phyloP scores from a whole-genome alignment of 2,113 vertebrate species.

The Cinclus mexicanus region DNA sequence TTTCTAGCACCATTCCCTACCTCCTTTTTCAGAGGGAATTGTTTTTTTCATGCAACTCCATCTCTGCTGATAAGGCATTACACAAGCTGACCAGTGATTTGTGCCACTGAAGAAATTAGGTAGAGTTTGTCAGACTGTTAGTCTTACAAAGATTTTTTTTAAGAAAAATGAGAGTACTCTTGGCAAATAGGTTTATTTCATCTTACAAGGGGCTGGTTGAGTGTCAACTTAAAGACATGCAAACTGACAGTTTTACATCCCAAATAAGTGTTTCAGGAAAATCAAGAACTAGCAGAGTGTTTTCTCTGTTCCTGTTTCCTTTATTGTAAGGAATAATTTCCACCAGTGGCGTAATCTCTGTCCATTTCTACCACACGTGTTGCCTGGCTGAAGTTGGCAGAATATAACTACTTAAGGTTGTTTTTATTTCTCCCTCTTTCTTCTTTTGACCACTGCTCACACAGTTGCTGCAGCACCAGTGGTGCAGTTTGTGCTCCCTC shows the following conservation, averaged over 20 bases:
- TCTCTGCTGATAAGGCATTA: not conserved
- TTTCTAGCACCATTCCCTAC: not conserved
- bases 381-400: not conserved
- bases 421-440: not conserved
- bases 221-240: not conserved
- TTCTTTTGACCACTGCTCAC: not conserved
- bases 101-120: not conserved
- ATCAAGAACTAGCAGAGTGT: not conserved
- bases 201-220: not conserved
- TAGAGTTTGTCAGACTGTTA: not conserved
- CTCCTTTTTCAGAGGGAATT: constrained; percentile 36
- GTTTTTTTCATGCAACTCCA: not conserved
- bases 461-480: not conserved
- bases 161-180: not conserved
- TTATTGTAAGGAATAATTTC: not conserved
- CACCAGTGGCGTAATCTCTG: not conserved
- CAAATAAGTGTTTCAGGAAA: not conserved
- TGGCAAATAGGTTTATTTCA: not conserved
- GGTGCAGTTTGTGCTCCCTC: not conserved
- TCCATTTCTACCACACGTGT: not conserved
- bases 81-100: not conserved
- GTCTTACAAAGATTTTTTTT: not conserved
- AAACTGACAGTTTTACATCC: not conserved
- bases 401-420: not conserved
- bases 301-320: not conserved